A percentile compares a stretch with the other conserved stretches of the same genome.
Evolutionary conservation across 1,140 invertebrate genomes (phyloP).

Genomic region (Nilaparvata lugens): DNA sequence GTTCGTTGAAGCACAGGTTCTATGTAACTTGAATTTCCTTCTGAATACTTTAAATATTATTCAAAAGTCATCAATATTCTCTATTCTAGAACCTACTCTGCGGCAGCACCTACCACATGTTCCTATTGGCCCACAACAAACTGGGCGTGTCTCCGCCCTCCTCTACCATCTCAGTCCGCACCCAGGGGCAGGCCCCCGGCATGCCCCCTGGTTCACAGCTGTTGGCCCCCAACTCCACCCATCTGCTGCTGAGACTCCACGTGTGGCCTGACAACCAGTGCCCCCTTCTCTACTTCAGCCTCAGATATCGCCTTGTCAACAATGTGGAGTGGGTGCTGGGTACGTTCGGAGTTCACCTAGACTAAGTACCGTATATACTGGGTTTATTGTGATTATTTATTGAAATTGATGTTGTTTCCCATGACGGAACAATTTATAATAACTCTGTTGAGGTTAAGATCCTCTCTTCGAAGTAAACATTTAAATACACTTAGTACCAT

Average conservation of each 20-base stretch:
- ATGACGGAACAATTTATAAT: too few relatives aligned
- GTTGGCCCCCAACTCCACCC: constrained; percentile 59
- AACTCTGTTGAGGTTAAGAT: too few relatives aligned
- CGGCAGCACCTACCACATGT: constrained; percentile 64
- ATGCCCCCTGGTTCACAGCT: constrained; percentile 52
- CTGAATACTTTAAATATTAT: too few relatives aligned
- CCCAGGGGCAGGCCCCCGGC: constrained; percentile 60
- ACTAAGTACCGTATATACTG: too few relatives aligned
- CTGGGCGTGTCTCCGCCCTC: constrained; percentile 61
- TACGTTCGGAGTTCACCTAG: too few relatives aligned
- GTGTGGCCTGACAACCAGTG: constrained; percentile 75
- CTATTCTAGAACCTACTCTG: constrained; percentile 57
- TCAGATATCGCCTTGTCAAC: constrained; percentile 57
- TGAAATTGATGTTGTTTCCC: too few relatives aligned
- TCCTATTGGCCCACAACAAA: constrained; percentile 59
- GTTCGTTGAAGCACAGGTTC: too few relatives aligned
- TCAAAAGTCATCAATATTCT: too few relatives aligned
- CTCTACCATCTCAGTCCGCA: constrained; percentile 54
- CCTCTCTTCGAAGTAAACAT: too few relatives aligned
- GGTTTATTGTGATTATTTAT: too few relatives aligned
- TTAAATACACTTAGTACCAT: too few relatives aligned
- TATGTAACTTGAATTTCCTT: too few relatives aligned
- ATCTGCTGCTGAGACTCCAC: constrained; percentile 56
- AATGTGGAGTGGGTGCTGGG: constrained; percentile 49
- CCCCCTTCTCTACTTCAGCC: constrained; percentile 61